A percentile compares a stretch with the other conserved stretches of the same genome.
Conservation (phyloP, 1,140 invertebrate species). For the Phenacoccus solenopsis region DNA sequence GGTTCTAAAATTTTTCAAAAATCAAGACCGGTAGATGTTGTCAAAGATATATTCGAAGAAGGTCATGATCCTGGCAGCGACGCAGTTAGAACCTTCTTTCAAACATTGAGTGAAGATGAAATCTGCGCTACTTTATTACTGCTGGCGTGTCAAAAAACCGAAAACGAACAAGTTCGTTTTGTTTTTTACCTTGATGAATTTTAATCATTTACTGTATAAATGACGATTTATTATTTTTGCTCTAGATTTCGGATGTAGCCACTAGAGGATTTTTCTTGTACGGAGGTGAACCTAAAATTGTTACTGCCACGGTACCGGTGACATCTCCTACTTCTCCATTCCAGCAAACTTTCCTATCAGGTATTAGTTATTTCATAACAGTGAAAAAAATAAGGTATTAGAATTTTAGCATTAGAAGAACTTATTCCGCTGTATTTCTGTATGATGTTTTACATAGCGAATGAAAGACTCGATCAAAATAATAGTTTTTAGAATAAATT, state of each 20-base stretch:
- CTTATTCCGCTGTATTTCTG: too few relatives aligned
- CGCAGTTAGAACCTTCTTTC: slow-evolving; percentile 72
- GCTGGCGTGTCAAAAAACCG: slow-evolving; percentile 52
- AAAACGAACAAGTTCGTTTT: background rate
- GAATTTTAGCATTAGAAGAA: too few relatives aligned
- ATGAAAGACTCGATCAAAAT: too few relatives aligned
- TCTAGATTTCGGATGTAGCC: slow-evolving; percentile 64
- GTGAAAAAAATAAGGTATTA: background rate
- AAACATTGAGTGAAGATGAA: slow-evolving; percentile 65
- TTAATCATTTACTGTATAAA: too few relatives aligned
- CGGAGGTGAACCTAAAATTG: slow-evolving; percentile 54
- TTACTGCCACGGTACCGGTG: background rate
- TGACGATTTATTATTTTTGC: slow-evolving; percentile 19
- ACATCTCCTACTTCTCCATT: slow-evolving; percentile 9
- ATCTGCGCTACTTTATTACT: slow-evolving; percentile 80
- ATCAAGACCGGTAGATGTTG: slow-evolving; percentile 71
- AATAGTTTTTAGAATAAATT: too few relatives aligned
- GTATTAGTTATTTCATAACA: slow-evolving; percentile 16
- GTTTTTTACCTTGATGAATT: too few relatives aligned
- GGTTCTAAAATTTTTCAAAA: slow-evolving; percentile 73
- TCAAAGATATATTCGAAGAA: slow-evolving; percentile 64
- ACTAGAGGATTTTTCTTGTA: slow-evolving; percentile 84
- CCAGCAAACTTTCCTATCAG: slow-evolving; percentile 22
- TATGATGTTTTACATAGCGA: too few relatives aligned
- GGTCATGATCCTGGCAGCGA: slow-evolving; percentile 72